Base-by-base conservation (phyloP, 2,113 vertebrate genomes). In the Penelope pileata region DNA sequence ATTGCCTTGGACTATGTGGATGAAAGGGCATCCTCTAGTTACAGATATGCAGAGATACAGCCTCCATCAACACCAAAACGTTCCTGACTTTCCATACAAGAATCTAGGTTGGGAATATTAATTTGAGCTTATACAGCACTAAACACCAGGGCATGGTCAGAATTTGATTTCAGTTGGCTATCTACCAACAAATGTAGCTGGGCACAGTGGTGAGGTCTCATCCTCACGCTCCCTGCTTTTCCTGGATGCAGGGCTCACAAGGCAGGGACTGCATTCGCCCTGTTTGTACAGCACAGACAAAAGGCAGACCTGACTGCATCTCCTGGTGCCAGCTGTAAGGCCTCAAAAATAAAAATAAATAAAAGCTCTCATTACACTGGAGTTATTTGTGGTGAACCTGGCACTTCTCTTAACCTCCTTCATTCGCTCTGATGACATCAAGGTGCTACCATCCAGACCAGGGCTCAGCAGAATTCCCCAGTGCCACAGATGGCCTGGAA, bases 1-100 rank as follows among this genome's bases (percentile, higher is more conserved):
- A 34, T 16, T 34, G 40, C 13, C 19, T 45, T 34, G 27, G 30
- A 50, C 7, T 30, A 58, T 0, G 1, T 2, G 1, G 40, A 42
- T 60, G 32, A 80, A 80, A 18, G 1, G 12, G 76, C 80, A 48
- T 9, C 6, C 14, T 32, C 17, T 29, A 12, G 19, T 23, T 63
- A 30, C 19, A 54, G 30, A 1, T 70, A 16, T 30, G 34, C 48
- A 48, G 48, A 43, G 63, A 16, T 6, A 53, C 23, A 76, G 36
- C 58, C 8, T 7, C 30, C 4, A 9, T 8, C 18, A 23, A 9
- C 27, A 42, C 12, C 40, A 43, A 66, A 66, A 43, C 1, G 5
- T 32, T 42, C 58, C 38, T 74, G 29, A 53, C 36, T 16, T 70
- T 43, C 62, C 13, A 38, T 3, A 13, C 16, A 53, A 64, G 43